Evolutionary conservation across 2,113 vertebrate genomes (phyloP), one percentile per base, ranked within the genome.

Genomic region (Paralichthys olivaceus): DNA sequence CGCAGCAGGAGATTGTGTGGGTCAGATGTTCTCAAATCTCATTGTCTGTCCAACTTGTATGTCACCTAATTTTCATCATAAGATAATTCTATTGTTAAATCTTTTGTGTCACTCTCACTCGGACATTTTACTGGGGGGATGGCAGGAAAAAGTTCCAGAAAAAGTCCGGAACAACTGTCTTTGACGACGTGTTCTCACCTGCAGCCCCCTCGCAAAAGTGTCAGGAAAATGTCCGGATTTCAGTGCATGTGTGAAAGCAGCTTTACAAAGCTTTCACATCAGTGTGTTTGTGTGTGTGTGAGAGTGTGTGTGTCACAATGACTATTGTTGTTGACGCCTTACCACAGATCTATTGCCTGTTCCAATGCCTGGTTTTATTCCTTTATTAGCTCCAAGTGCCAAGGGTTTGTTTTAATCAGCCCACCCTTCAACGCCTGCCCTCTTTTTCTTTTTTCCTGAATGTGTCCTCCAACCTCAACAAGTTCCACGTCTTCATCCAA

Each of bases 311-410:
- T 26, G 53, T 29, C 13, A 65, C 45, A 15, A 54, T 15, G 1
- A 75, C 57, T 67, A 59, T 72, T 77, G 45, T 64, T 37, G 63
- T 59, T 22, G 23, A 80, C 7, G 79, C 84, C 88, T 91, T 89
- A 87, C 64, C 62, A 40, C 64, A n/a, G 34, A 72, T 63, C 29
- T 72, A 9, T 62, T 68, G 78, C 61, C 81, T 79, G 76, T 32
- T 85, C 60, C 28, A 29, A 81, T 76, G 75, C 67, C 76, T 68
- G 26, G 29, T 69, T 75, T 82, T 67, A 61, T 66, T 51, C 65
- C 74, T 25, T 6, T 49, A 40, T 84, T 81, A 28, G 75, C 74
- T 79, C 67, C 60, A 69, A 74, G 86, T 76, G 79, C 80, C 77
- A 82, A 20, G 28, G 47, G 22, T 80, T 86, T 84, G 34, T 76